Evolutionary conservation across 2,113 vertebrate genomes (phyloP).

Genomic region (Macquaria australasica): DNA sequence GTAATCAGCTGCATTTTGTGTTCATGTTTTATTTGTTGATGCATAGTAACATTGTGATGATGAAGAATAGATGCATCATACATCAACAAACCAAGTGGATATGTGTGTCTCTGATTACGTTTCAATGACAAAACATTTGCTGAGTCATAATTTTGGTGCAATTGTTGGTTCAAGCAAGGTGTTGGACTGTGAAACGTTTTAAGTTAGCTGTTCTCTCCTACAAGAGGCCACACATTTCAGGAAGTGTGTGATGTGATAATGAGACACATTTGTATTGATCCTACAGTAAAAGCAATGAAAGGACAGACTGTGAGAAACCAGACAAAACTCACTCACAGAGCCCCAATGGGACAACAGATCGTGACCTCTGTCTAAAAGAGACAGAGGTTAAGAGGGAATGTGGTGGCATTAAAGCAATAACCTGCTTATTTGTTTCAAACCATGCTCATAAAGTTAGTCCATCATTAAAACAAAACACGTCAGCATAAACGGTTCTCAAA

Average conservation of each 20-base stretch:
- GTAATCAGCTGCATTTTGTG: neutral
- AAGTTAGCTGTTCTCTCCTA: neutral
- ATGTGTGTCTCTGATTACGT: neutral
- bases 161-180: neutral
- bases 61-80: neutral
- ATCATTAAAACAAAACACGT: no score
- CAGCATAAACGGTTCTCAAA: no score
- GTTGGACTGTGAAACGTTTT: neutral
- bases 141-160: neutral
- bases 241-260: conserved; percentile 16
- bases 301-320: conserved; percentile 51
- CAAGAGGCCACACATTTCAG: neutral
- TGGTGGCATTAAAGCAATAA: neutral
- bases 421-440: no score
- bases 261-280: conserved; percentile 57
- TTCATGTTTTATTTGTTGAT: neutral
- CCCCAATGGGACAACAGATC: conserved; percentile 22
- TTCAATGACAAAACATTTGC: neutral
- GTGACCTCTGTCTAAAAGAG: conserved; percentile 5
- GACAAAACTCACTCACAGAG: conserved; percentile 33
- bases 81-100: neutral
- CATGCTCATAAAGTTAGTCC: no score
- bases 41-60: neutral
- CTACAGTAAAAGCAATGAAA: neutral
- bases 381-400: neutral